Percentiles rank a stretch among this genome's conserved stretches.
Conservation (phyloP, 2,888 invertebrate species). For the Acrocyrtus sp. region DNA sequence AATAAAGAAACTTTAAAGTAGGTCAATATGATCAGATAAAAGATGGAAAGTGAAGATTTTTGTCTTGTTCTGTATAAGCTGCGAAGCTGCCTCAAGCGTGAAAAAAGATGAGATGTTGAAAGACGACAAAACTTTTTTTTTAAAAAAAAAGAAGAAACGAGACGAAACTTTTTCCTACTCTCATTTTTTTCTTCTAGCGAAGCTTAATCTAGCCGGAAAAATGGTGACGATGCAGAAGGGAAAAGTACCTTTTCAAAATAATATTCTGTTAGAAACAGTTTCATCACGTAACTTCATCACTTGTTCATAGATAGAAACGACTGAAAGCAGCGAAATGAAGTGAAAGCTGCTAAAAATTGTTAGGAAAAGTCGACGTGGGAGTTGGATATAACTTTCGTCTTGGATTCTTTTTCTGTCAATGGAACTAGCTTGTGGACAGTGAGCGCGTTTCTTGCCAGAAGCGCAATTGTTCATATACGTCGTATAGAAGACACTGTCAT, state of each 20-base stretch:
- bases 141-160: no score
- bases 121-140: slow-evolving; percentile 36
- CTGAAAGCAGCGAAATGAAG: slow-evolving; percentile 1
- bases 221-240: slow-evolving; percentile 25
- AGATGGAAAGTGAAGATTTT: slow-evolving; percentile 51
- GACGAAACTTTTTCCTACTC: background rate
- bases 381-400: no score
- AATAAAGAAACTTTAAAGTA: slow-evolving; percentile 52
- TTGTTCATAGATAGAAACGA: slow-evolving; percentile 3
- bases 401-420: no score
- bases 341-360: no score
- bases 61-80: slow-evolving; percentile 18
- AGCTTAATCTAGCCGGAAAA: slow-evolving; percentile 27
- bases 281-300: slow-evolving; percentile 42
- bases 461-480: no score
- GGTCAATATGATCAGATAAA: slow-evolving; percentile 51
- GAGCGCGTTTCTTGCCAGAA: no score
- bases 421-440: no score
- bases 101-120: slow-evolving; percentile 3
- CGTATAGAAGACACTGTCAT: no score
- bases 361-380: slow-evolving; percentile 25
- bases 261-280: slow-evolving; percentile 35
- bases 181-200: slow-evolving; percentile 1
- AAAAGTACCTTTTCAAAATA: background rate
- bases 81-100: slow-evolving; percentile 11